phyloP scores from a whole-genome alignment of 2,888 invertebrate genomes.

The Andrena bicolor region DNA sequence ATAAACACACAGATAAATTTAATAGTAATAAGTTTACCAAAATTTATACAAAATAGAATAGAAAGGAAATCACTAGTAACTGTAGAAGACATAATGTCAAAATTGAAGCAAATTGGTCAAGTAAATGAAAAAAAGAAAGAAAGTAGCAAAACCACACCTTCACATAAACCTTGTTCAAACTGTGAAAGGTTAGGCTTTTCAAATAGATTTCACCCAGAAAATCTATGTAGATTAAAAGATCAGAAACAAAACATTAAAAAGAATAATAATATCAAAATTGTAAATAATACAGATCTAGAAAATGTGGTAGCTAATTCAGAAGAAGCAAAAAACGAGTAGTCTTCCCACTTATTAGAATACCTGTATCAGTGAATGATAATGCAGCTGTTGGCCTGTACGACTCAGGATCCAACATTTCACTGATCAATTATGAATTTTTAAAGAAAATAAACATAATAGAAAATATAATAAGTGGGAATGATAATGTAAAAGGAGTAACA shows the following conservation, averaged over 20 bases:
- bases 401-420: slow-evolving; percentile 8
- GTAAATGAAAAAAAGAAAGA: background rate
- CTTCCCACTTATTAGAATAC: slow-evolving; percentile 11
- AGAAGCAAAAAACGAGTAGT: slow-evolving; percentile 18
- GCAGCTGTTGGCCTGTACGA: slow-evolving; percentile 5
- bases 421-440: background rate
- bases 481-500: background rate
- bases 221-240: background rate
- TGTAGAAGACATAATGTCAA: background rate
- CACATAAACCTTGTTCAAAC: background rate
- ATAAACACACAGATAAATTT: background rate
- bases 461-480: background rate
- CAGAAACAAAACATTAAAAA: slow-evolving; percentile 1
- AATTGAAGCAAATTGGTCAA: background rate
- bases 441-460: background rate
- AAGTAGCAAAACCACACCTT: background rate
- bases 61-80: background rate
- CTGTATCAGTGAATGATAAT: background rate
- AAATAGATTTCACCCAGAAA: slow-evolving; percentile 3
- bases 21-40: background rate
- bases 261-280: background rate
- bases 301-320: background rate
- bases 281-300: slow-evolving; percentile 3
- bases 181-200: background rate
- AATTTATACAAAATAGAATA: background rate